These are phyloP conservation scores for Marcusenius ussheri DNA, from an alignment of 2,113 vertebrate genomes.

Conservation along the genomic window DNA sequence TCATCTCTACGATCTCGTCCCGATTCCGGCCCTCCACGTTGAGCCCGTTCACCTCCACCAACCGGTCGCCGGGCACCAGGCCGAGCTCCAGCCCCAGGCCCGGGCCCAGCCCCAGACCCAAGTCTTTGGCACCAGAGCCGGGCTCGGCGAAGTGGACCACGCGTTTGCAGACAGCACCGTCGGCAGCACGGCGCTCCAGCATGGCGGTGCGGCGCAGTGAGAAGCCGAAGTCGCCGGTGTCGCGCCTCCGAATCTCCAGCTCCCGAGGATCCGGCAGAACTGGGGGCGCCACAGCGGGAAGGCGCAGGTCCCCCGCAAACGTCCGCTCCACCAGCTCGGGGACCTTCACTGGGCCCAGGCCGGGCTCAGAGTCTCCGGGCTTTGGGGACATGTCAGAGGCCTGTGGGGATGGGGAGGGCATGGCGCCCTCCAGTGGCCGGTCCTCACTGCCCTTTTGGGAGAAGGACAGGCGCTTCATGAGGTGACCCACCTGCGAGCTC, in stretches of 20 bases:
- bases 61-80: constrained; percentile 83
- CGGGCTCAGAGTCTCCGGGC: constrained; percentile 34
- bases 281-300: constrained; percentile 61
- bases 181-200: constrained; percentile 74
- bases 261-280: constrained; percentile 66
- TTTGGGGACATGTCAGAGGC: constrained; percentile 47
- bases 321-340: constrained; percentile 72
- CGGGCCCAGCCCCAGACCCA: constrained; percentile 79
- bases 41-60: constrained; percentile 86
- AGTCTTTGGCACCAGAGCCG: constrained; percentile 76
- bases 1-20: constrained; percentile 98
- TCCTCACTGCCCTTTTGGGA: constrained; percentile 71
- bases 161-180: constrained; percentile 72
- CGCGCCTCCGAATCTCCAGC: constrained; percentile 79
- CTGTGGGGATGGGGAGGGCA: constrained; percentile 63
- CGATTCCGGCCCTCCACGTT: constrained; percentile 87
- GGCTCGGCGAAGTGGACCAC: constrained; percentile 94
- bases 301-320: constrained; percentile 69
- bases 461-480: constrained; percentile 73
- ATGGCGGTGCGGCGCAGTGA: constrained; percentile 85
- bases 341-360: constrained; percentile 42
- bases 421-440: constrained; percentile 66
- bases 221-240: constrained; percentile 92
- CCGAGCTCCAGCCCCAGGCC: constrained; percentile 70
- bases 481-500: constrained; percentile 65